phyloP scores from a whole-genome alignment of 2,113 vertebrate genomes.

The Dinomys branickii region DNA sequence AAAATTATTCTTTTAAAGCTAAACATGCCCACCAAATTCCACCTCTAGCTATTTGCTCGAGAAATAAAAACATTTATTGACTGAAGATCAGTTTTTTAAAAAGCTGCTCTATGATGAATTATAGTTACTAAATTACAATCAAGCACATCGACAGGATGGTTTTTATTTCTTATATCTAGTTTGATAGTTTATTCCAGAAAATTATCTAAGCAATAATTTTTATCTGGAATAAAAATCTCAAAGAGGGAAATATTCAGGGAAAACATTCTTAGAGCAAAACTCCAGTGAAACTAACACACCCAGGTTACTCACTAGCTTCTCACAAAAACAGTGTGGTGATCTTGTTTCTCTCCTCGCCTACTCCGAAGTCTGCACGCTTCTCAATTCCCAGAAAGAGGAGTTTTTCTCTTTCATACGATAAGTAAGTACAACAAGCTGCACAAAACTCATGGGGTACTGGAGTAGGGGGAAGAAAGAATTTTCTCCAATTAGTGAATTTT shows the following conservation, averaged over 20 bases:
- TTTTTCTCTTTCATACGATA: neutral
- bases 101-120: neutral
- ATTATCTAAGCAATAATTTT: neutral
- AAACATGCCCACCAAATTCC: neutral
- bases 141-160: neutral
- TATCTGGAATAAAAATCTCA: slow-evolving; percentile 20
- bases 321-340: neutral
- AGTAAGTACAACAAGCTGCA: neutral
- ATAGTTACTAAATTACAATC: neutral
- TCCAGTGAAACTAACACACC: slow-evolving; percentile 32
- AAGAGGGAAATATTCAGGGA: slow-evolving; percentile 1
- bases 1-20: neutral
- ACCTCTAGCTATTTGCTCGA: slow-evolving; percentile 13
- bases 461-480: neutral
- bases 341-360: neutral
- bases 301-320: slow-evolving; percentile 36
- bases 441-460: neutral
- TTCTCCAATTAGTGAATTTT: slow-evolving; percentile 39
- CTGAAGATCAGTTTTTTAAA: neutral
- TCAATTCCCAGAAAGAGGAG: slow-evolving; percentile 10
- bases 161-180: slow-evolving; percentile 1
- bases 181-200: slow-evolving; percentile 41
- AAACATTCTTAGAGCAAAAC: slow-evolving; percentile 49
- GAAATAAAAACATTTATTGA: neutral
- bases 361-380: neutral